Evolutionary conservation across 2,797 vertebrate genomes (phyloP).

Genomic region (Pseudocheirus occidentalis): DNA sequence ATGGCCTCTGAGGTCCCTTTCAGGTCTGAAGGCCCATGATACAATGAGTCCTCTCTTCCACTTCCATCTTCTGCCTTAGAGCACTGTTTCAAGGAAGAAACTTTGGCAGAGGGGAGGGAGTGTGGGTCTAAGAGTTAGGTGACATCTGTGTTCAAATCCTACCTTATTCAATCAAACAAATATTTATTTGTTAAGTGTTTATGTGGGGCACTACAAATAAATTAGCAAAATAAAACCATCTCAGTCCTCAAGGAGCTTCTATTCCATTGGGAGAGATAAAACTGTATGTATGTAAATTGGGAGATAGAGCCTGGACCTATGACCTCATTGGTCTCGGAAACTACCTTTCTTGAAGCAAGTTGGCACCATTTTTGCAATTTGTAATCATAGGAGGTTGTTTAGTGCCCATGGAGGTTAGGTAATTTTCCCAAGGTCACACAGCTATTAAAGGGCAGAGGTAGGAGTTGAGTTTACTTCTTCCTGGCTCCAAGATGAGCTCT

Average conservation of each 20-base stretch:
- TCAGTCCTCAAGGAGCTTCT: background rate
- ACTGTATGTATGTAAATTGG: background rate
- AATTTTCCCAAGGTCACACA: background rate
- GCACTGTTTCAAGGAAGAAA: conserved; percentile 31
- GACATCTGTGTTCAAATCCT: background rate
- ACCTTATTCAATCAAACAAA: background rate
- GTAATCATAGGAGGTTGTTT: background rate
- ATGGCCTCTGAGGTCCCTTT: background rate
- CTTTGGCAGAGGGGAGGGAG: background rate
- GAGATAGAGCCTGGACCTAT: background rate
- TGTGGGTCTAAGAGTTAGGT: background rate
- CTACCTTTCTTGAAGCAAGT: background rate
- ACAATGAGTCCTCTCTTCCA: background rate
- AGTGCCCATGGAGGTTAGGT: background rate
- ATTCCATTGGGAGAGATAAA: background rate
- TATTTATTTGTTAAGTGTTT: background rate
- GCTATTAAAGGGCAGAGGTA: background rate
- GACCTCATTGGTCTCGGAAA: background rate
- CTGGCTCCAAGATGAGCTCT: background rate
- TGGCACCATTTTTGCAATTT: background rate
- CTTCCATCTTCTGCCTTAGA: background rate
- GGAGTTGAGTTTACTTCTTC: background rate
- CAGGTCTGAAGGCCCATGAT: background rate
- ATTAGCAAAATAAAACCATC: background rate
- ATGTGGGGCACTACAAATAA: background rate